Evolutionary conservation across 1,140 invertebrate genomes (phyloP).

Genomic region (Euura saliciscinereae): DNA sequence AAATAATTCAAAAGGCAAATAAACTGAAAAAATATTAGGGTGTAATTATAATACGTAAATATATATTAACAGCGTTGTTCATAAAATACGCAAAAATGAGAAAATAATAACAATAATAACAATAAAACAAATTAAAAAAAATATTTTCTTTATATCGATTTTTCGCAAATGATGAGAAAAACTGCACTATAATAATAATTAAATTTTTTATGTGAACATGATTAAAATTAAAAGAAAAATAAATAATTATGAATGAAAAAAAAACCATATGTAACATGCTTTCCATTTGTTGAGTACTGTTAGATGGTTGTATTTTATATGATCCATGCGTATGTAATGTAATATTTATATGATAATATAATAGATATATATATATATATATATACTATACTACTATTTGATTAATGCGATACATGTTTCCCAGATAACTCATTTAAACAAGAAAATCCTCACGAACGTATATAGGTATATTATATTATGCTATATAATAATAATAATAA

Average conservation of each 20-base stretch:
- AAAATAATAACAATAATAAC: not conserved
- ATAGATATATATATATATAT: constrained; percentile 1
- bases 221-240: not conserved
- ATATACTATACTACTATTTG: not conserved
- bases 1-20: too few species aligned
- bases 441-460: not conserved
- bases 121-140: not conserved
- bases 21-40: not conserved
- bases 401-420: constrained; percentile 1
- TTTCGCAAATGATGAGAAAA: not conserved
- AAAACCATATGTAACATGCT: not conserved
- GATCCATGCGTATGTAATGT: not conserved
- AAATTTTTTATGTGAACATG: not conserved
- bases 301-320: constrained; percentile 7
- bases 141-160: not conserved
- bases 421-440: not conserved
- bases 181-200: not conserved
- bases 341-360: too few species aligned
- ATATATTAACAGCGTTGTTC: not conserved
- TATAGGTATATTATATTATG: too few species aligned
- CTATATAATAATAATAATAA: too few species aligned
- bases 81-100: too few species aligned
- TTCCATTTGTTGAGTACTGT: constrained; percentile 5
- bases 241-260: not conserved
- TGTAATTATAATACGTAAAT: not conserved